Percentiles rank a stretch among this genome's conserved stretches.
These are phyloP conservation scores for Caenorhabditis drosophilae DNA, from an alignment of 2,888 invertebrate species.

Conservation along the genomic window DNA sequence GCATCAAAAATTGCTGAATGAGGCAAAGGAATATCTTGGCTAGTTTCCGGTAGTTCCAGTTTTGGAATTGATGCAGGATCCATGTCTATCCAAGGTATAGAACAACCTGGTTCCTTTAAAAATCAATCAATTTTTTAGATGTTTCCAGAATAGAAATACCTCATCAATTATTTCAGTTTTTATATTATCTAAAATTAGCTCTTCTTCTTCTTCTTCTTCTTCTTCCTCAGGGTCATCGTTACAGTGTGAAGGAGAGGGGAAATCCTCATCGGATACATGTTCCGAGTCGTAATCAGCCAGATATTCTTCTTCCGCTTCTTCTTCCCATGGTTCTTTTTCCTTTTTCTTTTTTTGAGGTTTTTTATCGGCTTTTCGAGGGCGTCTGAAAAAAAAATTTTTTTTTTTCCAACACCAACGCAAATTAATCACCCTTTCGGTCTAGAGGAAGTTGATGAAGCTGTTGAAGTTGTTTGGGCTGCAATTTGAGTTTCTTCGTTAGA, in stretches of 20 bases:
- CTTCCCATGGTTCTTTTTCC: background rate
- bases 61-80: conserved; percentile 45
- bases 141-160: background rate
- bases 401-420: background rate
- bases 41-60: conserved; percentile 47
- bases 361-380: conserved; percentile 12
- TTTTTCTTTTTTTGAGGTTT: conserved; percentile 13
- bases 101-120: background rate
- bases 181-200: conserved; percentile 11
- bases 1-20: conserved; percentile 36
- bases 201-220: conserved; percentile 14
- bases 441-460: conserved; percentile 1
- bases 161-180: conserved; percentile 4
- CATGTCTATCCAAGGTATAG: conserved; percentile 53
- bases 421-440: conserved; percentile 7
- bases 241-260: conserved; percentile 1
- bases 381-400: conserved; percentile 8
- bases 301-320: conserved; percentile 24
- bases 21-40: conserved; percentile 43
- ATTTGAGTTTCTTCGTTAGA: background rate
- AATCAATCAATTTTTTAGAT: background rate
- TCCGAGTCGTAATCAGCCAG: conserved; percentile 13
- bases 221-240: conserved; percentile 7
- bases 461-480: background rate
- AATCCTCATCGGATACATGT: conserved; percentile 19